Conservation (phyloP, 2,888 invertebrate genomes). For the Nymphalis c-album region DNA sequence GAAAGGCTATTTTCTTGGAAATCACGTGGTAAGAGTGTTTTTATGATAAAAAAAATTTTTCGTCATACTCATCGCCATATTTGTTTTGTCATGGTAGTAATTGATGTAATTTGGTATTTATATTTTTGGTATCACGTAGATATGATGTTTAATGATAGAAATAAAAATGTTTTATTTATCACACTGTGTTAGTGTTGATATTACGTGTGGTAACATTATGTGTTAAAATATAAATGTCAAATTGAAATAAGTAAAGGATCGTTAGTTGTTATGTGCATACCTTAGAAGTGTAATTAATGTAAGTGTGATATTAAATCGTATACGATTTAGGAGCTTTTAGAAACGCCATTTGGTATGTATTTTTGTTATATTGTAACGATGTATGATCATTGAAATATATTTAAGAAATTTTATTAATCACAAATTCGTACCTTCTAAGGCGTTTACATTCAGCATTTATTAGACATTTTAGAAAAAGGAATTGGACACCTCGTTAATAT, state of each 20-base stretch:
- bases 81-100: slow-evolving; percentile 45
- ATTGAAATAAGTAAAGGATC: slow-evolving; percentile 34
- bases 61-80: slow-evolving; percentile 54
- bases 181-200: background rate
- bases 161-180: background rate
- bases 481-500: no score
- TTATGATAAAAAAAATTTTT: background rate
- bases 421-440: background rate
- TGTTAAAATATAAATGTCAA: slow-evolving; percentile 27
- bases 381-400: background rate
- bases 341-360: slow-evolving; percentile 59
- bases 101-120: slow-evolving; percentile 49
- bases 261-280: slow-evolving; percentile 30
- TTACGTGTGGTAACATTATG: background rate
- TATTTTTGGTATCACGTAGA: slow-evolving; percentile 23
- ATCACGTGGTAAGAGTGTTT: slow-evolving; percentile 85
- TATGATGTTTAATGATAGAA: background rate
- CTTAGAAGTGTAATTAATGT: slow-evolving; percentile 48
- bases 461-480: no score
- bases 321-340: slow-evolving; percentile 57
- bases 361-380: slow-evolving; percentile 1
- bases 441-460: no score
- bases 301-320: slow-evolving; percentile 44
- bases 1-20: slow-evolving; percentile 88
- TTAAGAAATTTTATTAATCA: background rate